Base-by-base conservation (phyloP, 2,888 invertebrate species). In the Archips crataeganus region DNA sequence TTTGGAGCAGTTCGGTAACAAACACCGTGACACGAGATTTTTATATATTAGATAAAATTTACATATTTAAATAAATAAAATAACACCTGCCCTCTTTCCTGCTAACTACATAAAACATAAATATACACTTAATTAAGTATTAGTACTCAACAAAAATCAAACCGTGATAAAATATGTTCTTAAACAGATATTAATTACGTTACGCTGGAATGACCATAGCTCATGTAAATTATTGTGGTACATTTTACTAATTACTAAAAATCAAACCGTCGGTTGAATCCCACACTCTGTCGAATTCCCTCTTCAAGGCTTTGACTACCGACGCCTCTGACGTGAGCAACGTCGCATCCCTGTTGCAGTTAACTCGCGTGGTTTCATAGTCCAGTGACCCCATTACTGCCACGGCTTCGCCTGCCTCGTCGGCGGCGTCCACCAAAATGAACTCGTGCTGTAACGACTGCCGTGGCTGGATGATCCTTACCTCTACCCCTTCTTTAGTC, bases 211-310 rank as follows among this genome's bases (percentile, higher is more conserved):
- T 60, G 6, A n/a, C 4, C 3, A 13, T 36, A 60, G 75, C n/a
- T n/a, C n/a, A n/a, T n/a, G n/a, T n/a, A n/a, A n/a, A n/a, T n/a
- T n/a, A n/a, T n/a, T 72, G 79, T 47, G 4, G n/a, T 60, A 61
- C 34, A 23, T 34, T 49, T 13, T 9, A 23, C 11, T 10, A 47
- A 13, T 6, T 10, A 47, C 6, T 47, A 13, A 6, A 36, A 64
- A 32, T 9, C 15, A 57, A 70, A 4, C 75, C 76, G 11, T 74
- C 75, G 15, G 34, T 66, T 2, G 79, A 79, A 67, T 80, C 76
- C 91, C 92, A 92, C 57, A 92, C 78, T 76, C 92, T 82, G 23
- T 90, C 82, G 66, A 92, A 92, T 81, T 92, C 91, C 11, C 74
- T 79, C 67, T 81, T 84, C 23, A 92, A 77, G 11, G 84, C 75